These are phyloP conservation scores for Myripristis jacobus DNA, from an alignment of 2,797 vertebrate species.

Conservation along the genomic window DNA sequence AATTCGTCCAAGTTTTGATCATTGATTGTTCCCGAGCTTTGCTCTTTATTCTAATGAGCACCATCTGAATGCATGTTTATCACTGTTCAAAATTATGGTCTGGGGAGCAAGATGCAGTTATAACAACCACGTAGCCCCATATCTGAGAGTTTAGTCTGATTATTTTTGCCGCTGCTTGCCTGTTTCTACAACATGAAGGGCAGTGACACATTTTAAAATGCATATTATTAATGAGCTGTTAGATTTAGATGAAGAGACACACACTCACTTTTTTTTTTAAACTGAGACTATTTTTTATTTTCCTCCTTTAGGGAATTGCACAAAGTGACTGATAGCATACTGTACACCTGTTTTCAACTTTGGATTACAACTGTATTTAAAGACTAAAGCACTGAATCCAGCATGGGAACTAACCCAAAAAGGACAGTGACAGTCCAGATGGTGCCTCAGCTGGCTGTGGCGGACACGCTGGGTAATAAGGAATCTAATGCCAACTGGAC, in stretches of 20 bases:
- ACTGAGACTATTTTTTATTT: conserved; percentile 56
- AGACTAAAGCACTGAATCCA: conserved; percentile 62
- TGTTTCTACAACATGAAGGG: background rate
- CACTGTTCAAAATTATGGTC: background rate
- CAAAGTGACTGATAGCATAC: conserved; percentile 31
- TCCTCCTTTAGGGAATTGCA: conserved; percentile 64
- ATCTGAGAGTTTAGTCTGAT: conserved; percentile 3
- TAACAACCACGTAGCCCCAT: background rate
- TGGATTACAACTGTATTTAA: conserved; percentile 70
- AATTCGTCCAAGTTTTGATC: background rate
- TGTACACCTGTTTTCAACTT: conserved; percentile 50
- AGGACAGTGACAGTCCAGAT: conserved; percentile 87
- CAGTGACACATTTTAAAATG: conserved; percentile 3
- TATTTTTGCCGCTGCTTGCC: conserved; percentile 6
- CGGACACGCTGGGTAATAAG: conserved; percentile 79
- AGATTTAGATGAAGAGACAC: conserved; percentile 9
- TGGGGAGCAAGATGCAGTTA: background rate
- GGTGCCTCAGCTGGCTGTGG: conserved; percentile 80
- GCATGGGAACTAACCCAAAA: conserved; percentile 94
- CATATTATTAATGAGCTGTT: background rate
- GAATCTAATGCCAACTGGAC: conserved; percentile 79
- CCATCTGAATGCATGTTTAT: conserved; percentile 24
- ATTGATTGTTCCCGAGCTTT: conserved; percentile 26
- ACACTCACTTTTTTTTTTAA: background rate
- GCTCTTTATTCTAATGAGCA: conserved; percentile 21